Conservation (phyloP, 2,888 invertebrate genomes). For the Cephus rjabovi region DNA sequence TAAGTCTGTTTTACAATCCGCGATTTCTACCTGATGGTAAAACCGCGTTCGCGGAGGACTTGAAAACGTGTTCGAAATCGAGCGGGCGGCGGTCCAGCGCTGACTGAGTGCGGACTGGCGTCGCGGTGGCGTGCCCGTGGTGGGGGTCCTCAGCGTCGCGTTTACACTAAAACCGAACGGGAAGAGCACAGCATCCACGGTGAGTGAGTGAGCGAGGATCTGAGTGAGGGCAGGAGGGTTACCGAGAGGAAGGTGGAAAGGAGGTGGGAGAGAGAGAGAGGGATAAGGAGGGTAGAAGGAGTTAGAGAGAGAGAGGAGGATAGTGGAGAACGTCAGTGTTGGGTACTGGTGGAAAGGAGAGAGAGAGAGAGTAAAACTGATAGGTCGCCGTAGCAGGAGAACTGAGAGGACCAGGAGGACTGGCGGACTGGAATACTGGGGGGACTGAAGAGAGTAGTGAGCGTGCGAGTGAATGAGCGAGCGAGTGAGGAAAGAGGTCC, state of each 20-base stretch:
- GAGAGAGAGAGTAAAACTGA: too few relatives aligned
- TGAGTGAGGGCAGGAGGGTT: conserved; percentile 14
- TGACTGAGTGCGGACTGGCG: conserved; percentile 65
- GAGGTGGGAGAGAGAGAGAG: conserved; percentile 5
- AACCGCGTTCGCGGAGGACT: conserved; percentile 10
- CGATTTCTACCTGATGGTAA: not conserved
- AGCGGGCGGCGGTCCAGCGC: conserved; percentile 67
- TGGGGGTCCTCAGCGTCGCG: conserved; percentile 43
- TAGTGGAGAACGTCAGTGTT: too few relatives aligned
- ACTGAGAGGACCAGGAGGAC: too few relatives aligned
- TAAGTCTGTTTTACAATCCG: conserved; percentile 5
- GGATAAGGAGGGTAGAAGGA: conserved; percentile 8
- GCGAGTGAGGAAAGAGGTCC: not conserved
- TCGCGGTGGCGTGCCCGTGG: conserved; percentile 58
- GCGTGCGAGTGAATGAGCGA: conserved; percentile 13
- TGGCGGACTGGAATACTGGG: too few relatives aligned
- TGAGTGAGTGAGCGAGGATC: conserved; percentile 8
- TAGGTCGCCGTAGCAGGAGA: too few relatives aligned
- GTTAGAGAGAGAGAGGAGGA: conserved; percentile 19
- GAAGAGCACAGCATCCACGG: conserved; percentile 18
- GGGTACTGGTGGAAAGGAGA: too few relatives aligned
- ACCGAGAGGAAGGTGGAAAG: conserved; percentile 9
- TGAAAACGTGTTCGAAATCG: conserved; percentile 42
- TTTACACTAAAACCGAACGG: conserved; percentile 14
- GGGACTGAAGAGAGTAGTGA: not conserved